These are phyloP conservation scores for Amblyopsis hoosieri DNA, from an alignment of 2,797 vertebrate species.

Conservation along the genomic window DNA sequence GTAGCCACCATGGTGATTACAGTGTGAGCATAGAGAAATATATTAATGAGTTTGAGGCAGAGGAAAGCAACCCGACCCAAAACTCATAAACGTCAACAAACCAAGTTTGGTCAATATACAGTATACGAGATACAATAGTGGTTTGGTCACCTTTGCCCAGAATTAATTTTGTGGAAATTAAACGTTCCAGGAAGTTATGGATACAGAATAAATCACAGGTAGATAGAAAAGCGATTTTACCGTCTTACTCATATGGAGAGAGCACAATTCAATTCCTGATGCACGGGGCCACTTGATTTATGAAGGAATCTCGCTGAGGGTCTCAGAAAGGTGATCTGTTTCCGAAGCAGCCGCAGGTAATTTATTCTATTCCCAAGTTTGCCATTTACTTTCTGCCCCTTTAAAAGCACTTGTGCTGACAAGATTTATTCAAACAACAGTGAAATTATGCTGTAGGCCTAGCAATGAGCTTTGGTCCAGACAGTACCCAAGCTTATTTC, in stretches of 20 bases:
- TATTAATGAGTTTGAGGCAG: constrained; percentile 32
- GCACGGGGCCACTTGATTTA: constrained; percentile 61
- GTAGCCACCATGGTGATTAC: constrained; percentile 43
- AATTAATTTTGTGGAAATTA: constrained; percentile 60
- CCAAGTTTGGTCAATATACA: constrained; percentile 34
- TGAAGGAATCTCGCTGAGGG: constrained; percentile 54
- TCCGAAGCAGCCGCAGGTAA: constrained; percentile 59
- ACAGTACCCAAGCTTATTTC: constrained; percentile 19
- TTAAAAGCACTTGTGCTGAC: constrained; percentile 47
- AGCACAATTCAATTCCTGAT: constrained; percentile 65
- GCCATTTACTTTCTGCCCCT: constrained; percentile 54
- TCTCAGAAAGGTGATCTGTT: constrained; percentile 65
- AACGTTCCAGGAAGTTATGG: constrained; percentile 54
- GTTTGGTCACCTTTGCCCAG: constrained; percentile 30
- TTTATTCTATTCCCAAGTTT: constrained; percentile 68
- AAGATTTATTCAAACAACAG: constrained; percentile 60
- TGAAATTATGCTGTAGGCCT: constrained; percentile 31
- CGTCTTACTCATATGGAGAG: constrained; percentile 52
- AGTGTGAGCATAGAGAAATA: constrained; percentile 24
- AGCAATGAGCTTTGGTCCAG: constrained; percentile 35
- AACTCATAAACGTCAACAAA: constrained; percentile 54
- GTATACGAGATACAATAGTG: background rate
- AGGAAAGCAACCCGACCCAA: constrained; percentile 25
- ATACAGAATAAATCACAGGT: constrained; percentile 57
- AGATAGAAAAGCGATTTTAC: constrained; percentile 45